Evolutionary conservation across 2,888 invertebrate genomes (phyloP).

Genomic region (Ischnura elegans): DNA sequence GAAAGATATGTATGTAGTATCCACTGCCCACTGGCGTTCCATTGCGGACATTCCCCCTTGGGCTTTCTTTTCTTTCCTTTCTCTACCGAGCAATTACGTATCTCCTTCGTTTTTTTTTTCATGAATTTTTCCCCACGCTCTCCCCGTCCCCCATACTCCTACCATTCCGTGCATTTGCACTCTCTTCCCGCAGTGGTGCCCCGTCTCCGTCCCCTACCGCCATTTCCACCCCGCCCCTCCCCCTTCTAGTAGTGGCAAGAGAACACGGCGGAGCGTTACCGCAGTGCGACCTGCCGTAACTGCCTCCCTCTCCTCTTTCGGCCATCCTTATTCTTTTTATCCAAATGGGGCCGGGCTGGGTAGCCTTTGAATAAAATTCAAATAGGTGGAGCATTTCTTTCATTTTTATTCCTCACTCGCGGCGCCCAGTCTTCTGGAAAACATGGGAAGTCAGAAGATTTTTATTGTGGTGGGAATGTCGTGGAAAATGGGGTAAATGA

Average conservation of each 20-base stretch:
- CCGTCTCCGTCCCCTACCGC: not conserved
- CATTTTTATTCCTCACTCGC: not conserved
- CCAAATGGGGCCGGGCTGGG: not conserved
- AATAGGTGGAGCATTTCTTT: not conserved
- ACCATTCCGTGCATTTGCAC: not conserved
- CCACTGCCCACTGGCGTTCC: not conserved
- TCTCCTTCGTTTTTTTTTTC: not conserved
- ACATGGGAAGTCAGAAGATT: too few relatives aligned
- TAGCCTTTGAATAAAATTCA: constrained; percentile 22
- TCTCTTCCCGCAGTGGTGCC: not conserved
- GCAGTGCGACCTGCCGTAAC: constrained; percentile 24
- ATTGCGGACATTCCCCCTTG: not conserved
- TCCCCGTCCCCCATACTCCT: not conserved
- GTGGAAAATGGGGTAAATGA: too few relatives aligned
- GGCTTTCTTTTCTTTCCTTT: not conserved
- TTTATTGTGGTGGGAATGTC: too few relatives aligned
- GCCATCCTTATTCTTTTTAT: not conserved
- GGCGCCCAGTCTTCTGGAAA: not conserved
- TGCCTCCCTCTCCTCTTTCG: constrained; percentile 14
- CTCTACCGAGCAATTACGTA: not conserved
- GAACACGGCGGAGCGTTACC: constrained; percentile 31
- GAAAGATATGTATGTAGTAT: too few relatives aligned
- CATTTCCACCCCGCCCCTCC: not conserved
- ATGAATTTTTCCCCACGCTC: not conserved
- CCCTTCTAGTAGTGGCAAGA: not conserved